Conservation (phyloP, 2,113 vertebrate genomes). For the Scartelaos histophorus region DNA sequence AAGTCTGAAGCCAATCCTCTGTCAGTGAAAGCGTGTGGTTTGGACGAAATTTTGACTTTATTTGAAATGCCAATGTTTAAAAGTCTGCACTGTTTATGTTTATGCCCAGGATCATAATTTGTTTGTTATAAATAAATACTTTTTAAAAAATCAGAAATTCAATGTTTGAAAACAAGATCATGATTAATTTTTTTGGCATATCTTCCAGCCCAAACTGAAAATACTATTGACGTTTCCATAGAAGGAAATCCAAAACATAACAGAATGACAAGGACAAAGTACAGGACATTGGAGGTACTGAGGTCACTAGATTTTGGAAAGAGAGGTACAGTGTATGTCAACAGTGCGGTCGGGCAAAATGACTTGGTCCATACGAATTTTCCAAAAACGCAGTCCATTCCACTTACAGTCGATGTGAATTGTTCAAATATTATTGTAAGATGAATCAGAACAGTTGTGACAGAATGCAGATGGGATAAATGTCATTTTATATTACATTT, state of each 20-base stretch:
- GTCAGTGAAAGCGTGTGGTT: too few species aligned
- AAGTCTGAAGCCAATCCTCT: too few species aligned
- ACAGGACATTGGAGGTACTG: slow-evolving; percentile 56
- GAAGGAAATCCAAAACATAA: slow-evolving; percentile 50
- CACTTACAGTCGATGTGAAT: neutral
- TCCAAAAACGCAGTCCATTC: slow-evolving; percentile 33
- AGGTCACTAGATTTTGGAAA: slow-evolving; percentile 41
- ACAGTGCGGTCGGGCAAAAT: slow-evolving; percentile 18
- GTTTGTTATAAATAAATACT: too few species aligned
- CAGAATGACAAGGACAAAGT: slow-evolving; percentile 55
- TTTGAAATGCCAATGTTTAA: too few species aligned
- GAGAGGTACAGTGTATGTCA: slow-evolving; percentile 23
- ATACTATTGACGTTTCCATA: slow-evolving; percentile 57
- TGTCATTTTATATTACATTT: neutral
- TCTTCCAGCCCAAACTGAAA: slow-evolving; percentile 2
- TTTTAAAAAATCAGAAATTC: too few species aligned
- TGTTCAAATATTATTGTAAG: slow-evolving; percentile 7
- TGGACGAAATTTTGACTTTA: too few species aligned
- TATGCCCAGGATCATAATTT: too few species aligned
- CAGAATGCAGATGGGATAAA: neutral
- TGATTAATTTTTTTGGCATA: too few species aligned
- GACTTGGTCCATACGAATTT: slow-evolving; percentile 44
- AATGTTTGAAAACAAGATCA: too few species aligned
- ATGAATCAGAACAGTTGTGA: neutral
- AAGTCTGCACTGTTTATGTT: too few species aligned